A percentile compares a stretch with the other conserved stretches of the same genome.
Evolutionary conservation across 1,140 invertebrate genomes (phyloP).

Genomic region (Ostrea denselamellosa): DNA sequence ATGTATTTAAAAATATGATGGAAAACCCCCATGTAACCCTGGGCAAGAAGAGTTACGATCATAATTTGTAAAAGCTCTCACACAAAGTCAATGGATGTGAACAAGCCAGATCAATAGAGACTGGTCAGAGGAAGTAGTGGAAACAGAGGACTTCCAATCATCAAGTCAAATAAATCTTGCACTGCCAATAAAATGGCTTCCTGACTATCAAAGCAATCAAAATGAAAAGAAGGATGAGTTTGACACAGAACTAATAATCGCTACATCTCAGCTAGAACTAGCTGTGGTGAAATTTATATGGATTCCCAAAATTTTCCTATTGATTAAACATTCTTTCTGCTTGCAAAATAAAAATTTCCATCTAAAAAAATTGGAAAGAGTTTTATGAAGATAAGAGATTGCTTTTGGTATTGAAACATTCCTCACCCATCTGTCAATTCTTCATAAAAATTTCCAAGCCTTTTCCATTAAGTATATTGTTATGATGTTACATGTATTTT

Average conservation of each 20-base stretch:
- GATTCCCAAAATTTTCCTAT: not conserved
- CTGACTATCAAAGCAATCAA: conserved; percentile 14
- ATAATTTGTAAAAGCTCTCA: not conserved
- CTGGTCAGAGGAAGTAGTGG: not conserved
- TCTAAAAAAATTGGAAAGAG: not conserved
- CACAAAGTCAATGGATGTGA: not conserved
- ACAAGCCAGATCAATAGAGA: conserved; percentile 6
- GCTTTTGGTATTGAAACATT: too few relatives aligned
- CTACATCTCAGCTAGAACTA: not conserved
- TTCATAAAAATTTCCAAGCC: too few relatives aligned
- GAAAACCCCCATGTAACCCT: too few relatives aligned
- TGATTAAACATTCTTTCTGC: not conserved
- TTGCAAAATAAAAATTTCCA: not conserved
- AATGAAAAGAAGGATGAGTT: not conserved
- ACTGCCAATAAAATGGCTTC: conserved; percentile 32
- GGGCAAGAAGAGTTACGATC: not conserved
- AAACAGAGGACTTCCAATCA: conserved; percentile 1
- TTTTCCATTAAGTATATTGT: too few relatives aligned
- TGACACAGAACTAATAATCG: not conserved
- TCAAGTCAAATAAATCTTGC: conserved; percentile 31
- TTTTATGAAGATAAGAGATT: too few relatives aligned
- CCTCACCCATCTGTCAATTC: too few relatives aligned
- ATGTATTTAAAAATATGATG: too few relatives aligned
- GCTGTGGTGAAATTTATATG: not conserved
- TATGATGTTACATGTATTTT: too few relatives aligned